Percentiles rank a stretch among this genome's conserved stretches.
phyloP scores from a whole-genome alignment of 2,113 vertebrate species.

The Ictalurus punctatus region DNA sequence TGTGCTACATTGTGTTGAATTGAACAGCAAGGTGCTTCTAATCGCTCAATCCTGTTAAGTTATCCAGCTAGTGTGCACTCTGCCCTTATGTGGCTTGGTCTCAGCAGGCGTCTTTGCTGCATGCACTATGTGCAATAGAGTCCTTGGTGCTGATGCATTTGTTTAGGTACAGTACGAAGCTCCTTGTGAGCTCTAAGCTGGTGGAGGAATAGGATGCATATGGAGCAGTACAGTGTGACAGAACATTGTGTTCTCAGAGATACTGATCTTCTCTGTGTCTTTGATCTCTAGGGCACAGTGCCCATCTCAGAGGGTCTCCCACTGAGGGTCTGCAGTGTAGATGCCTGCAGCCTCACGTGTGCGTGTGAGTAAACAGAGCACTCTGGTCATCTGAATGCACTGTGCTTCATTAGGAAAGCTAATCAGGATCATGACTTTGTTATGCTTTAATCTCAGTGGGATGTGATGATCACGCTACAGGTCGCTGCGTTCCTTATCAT shows the following conservation, averaged over 20 bases:
- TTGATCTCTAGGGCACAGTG: not conserved
- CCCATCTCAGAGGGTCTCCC: not conserved
- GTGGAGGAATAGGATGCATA: slow-evolving; percentile 13
- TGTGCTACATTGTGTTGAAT: not conserved
- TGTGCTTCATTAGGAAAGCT: not conserved
- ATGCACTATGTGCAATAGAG: slow-evolving; percentile 9
- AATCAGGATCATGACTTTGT: not conserved
- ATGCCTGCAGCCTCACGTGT: slow-evolving; percentile 1
- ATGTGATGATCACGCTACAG: not conserved
- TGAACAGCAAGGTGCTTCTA: slow-evolving; percentile 9
- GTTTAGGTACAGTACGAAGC: slow-evolving; percentile 29
- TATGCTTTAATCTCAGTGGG: not conserved
- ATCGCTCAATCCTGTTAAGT: slow-evolving; percentile 46
- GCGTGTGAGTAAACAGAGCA: not conserved
- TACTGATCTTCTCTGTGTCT: no score
- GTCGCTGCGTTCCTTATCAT: not conserved
- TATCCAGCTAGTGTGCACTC: slow-evolving; percentile 39
- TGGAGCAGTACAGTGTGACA: not conserved
- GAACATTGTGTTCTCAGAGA: slow-evolving; percentile 18
- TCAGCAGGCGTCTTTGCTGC: slow-evolving; percentile 27
- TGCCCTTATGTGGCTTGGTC: slow-evolving; percentile 36
- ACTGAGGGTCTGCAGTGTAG: not conserved
- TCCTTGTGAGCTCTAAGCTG: not conserved
- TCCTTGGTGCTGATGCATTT: slow-evolving; percentile 41
- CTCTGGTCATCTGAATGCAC: not conserved